These are phyloP conservation scores for Xiphydria camelus DNA, from an alignment of 2,888 invertebrate genomes.

Conservation along the genomic window DNA sequence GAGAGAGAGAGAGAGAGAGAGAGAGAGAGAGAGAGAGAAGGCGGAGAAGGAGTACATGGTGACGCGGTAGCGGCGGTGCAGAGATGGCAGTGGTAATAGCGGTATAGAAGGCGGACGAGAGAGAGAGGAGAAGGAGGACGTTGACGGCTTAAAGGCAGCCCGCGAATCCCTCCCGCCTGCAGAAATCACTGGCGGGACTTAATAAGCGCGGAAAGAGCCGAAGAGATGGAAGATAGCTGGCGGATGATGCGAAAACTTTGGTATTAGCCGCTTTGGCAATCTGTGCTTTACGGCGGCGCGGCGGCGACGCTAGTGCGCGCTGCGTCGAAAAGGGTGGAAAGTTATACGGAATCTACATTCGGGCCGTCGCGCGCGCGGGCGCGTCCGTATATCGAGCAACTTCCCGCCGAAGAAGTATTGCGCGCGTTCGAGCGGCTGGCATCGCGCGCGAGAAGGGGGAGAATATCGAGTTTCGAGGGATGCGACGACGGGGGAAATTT, in stretches of 20 bases:
- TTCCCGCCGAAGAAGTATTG: no score
- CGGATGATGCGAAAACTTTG: slow-evolving; percentile 57
- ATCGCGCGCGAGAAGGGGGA: no score
- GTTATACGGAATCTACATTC: not conserved
- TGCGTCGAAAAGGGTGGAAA: slow-evolving; percentile 4
- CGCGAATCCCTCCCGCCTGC: slow-evolving; percentile 34
- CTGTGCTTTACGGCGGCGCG: slow-evolving; percentile 41
- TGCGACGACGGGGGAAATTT: no score
- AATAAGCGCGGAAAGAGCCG: slow-evolving; percentile 50
- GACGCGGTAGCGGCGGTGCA: not conserved
- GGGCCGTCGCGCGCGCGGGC: not conserved
- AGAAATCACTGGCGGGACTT: slow-evolving; percentile 53
- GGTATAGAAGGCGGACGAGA: no score
- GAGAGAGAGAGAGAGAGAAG: slow-evolving; percentile 9
- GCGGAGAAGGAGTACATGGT: not conserved
- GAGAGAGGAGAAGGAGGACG: slow-evolving; percentile 2
- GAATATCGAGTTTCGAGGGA: no score
- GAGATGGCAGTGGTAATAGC: no score
- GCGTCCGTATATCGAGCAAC: not conserved
- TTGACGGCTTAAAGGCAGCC: slow-evolving; percentile 36
- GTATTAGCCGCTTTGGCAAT: slow-evolving; percentile 55
- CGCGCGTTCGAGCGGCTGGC: no score
- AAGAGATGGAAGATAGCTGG: slow-evolving; percentile 50
- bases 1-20: slow-evolving; percentile 8
- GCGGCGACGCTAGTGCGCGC: no score